These are phyloP conservation scores for Mastomys natalensis DNA, from an alignment of 2,113 vertebrate genomes.

Conservation along the genomic window DNA sequence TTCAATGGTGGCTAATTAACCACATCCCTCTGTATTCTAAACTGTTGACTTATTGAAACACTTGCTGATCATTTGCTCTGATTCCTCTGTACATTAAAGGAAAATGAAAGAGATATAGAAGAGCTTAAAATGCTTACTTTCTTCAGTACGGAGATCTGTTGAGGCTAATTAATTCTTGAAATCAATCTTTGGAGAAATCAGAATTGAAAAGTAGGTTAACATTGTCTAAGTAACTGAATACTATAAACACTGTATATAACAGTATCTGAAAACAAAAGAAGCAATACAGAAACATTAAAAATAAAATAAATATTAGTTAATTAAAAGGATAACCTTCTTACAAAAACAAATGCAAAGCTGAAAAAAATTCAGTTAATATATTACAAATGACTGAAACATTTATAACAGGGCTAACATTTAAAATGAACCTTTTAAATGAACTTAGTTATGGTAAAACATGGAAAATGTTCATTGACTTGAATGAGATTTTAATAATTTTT, in stretches of 20 bases:
- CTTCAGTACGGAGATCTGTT: background rate
- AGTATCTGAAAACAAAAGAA: conserved; percentile 32
- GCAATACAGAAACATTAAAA: background rate
- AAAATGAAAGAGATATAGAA: background rate
- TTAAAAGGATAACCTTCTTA: background rate
- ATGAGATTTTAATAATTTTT: background rate
- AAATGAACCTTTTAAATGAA: background rate
- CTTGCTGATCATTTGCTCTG: background rate
- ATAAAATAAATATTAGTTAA: background rate
- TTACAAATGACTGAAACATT: background rate
- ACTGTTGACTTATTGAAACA: background rate
- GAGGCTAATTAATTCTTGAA: background rate
- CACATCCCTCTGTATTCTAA: background rate
- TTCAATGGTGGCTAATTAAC: background rate
- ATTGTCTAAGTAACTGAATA: background rate
- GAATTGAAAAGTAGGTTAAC: conserved; percentile 25
- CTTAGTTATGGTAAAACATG: background rate
- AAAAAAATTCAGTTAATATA: background rate
- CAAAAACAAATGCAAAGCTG: background rate
- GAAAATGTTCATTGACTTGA: background rate
- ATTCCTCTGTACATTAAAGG: background rate
- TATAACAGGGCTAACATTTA: conserved; percentile 10
- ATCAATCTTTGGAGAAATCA: background rate
- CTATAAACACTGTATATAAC: background rate
- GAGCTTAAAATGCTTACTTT: background rate